Evolutionary conservation across 2,888 invertebrate genomes (phyloP).

Genomic region (Timema cristinae): DNA sequence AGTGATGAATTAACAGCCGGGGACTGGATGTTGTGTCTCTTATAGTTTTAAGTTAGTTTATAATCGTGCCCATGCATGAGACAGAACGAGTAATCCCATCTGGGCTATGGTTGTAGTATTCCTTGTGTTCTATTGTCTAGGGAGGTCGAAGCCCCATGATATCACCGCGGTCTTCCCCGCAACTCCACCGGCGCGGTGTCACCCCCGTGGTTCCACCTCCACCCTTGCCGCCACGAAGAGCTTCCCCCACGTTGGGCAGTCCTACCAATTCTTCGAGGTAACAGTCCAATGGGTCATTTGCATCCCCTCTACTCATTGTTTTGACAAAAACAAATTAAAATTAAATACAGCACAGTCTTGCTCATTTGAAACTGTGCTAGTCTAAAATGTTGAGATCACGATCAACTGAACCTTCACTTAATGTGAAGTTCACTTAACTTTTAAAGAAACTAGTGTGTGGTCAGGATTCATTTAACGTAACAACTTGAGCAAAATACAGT

Average conservation of each 20-base stretch:
- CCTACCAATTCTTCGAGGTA: constrained; percentile 41
- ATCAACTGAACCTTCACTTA: too few species aligned
- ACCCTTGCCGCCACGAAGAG: constrained; percentile 60
- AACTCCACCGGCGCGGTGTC: constrained; percentile 43
- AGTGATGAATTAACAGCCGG: too few species aligned
- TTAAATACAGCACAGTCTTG: neutral
- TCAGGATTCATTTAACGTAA: too few species aligned
- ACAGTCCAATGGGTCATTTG: neutral
- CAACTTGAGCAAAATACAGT: too few species aligned
- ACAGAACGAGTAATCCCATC: neutral
- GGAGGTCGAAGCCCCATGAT: constrained; percentile 53
- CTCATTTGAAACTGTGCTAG: too few species aligned
- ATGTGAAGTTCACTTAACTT: too few species aligned
- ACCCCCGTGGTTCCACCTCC: constrained; percentile 47
- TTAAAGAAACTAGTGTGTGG: too few species aligned
- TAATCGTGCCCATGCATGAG: neutral
- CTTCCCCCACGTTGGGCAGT: constrained; percentile 50
- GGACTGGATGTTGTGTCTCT: too few species aligned
- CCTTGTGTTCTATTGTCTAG: constrained; percentile 37
- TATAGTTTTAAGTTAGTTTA: too few species aligned
- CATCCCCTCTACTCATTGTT: neutral
- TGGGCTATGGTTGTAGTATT: neutral
- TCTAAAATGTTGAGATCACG: too few species aligned
- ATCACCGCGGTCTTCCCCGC: constrained; percentile 57
- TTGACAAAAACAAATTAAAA: neutral